Conservation (phyloP, 1,140 invertebrate species). For the Drosophila rufa region DNA sequence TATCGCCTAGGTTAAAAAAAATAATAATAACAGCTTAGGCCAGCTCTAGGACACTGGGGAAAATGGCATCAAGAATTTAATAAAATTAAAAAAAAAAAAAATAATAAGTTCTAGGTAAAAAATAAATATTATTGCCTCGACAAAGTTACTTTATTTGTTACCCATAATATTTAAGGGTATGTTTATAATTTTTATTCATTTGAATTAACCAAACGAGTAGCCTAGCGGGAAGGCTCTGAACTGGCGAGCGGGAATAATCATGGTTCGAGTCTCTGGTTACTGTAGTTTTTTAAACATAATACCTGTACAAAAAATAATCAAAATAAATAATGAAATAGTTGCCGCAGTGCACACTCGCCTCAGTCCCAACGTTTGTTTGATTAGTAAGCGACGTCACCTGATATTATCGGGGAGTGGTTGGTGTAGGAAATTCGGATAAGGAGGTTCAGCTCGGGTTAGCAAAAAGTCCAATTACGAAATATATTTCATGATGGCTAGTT, state of each 20-base stretch:
- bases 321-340: not conserved
- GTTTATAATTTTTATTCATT: too few relatives aligned
- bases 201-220: too few relatives aligned
- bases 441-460: conserved; percentile 34
- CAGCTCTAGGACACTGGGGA: not conserved
- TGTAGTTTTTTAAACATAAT: too few relatives aligned
- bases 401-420: conserved; percentile 16
- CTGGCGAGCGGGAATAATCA: too few relatives aligned
- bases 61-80: not conserved
- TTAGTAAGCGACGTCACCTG: conserved; percentile 29
- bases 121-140: too few relatives aligned
- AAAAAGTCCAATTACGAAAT: conserved; percentile 49
- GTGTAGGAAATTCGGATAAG: conserved; percentile 33
- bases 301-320: too few relatives aligned
- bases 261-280: too few relatives aligned
- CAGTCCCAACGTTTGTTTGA: conserved; percentile 31
- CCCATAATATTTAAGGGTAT: not conserved
- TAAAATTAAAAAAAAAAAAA: not conserved
- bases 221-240: too few relatives aligned
- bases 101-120: not conserved
- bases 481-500: conserved; percentile 32
- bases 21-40: conserved; percentile 6
- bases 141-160: not conserved
- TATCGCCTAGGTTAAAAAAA: conserved; percentile 21
- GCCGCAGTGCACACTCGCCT: conserved; percentile 4